Conservation (phyloP, 2,113 vertebrate species). For the Psilopogon haemacephalus region DNA sequence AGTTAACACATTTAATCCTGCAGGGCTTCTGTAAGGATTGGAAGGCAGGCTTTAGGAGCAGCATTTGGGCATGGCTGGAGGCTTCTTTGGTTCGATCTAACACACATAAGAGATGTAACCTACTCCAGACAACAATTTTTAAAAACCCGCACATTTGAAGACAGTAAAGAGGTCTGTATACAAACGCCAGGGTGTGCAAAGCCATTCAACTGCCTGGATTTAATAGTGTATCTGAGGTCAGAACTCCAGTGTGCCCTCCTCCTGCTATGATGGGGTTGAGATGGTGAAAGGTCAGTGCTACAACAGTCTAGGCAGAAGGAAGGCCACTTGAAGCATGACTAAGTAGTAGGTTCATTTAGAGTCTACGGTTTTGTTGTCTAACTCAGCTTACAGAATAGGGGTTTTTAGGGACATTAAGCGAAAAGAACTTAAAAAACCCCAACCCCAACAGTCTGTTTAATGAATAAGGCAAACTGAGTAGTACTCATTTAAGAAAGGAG, state of each 20-base stretch:
- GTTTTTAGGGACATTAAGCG: background rate
- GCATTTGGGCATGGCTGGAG: slow-evolving; percentile 97
- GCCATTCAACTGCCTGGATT: background rate
- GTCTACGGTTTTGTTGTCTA: background rate
- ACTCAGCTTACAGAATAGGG: slow-evolving; percentile 16
- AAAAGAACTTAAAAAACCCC: background rate
- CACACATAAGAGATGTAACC: slow-evolving; percentile 88
- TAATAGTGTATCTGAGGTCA: background rate
- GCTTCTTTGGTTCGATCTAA: slow-evolving; percentile 98
- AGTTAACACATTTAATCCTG: slow-evolving; percentile 85
- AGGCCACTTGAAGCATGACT: slow-evolving; percentile 54
- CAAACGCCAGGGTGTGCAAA: slow-evolving; percentile 69
- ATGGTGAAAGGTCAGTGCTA: background rate
- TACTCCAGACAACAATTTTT: slow-evolving; percentile 80
- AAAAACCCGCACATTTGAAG: slow-evolving; percentile 72
- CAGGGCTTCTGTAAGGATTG: slow-evolving; percentile 93
- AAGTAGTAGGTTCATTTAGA: background rate
- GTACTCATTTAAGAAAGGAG: background rate
- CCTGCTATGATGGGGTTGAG: background rate
- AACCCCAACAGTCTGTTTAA: background rate
- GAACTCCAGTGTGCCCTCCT: background rate
- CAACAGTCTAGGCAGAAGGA: slow-evolving; percentile 33
- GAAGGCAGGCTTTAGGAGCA: slow-evolving; percentile 97
- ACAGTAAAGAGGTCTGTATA: slow-evolving; percentile 70
- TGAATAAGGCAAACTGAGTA: slow-evolving; percentile 67